Evolutionary conservation across 2,888 invertebrate genomes (phyloP), one percentile per base, ranked within the genome.

Genomic region (Rhamphomyia laevipes): DNA sequence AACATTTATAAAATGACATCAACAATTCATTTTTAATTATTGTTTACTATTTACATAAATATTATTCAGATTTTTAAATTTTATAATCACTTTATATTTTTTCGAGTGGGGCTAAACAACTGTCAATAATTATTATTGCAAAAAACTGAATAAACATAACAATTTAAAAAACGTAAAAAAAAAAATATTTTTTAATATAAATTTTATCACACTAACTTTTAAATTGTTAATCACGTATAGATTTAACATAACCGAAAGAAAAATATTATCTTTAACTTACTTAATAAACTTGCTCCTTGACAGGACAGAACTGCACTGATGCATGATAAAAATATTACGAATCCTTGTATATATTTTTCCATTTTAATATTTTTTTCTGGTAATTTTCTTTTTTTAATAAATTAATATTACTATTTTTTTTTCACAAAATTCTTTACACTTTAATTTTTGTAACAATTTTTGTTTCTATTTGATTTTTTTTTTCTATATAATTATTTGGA

Each of bases 281-380:
- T 61, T 55, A 67, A 56, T 55, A 68, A 57, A 55, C 58, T 59
- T 35, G 43, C 48, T 52, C 68, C 67, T 46, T 62, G 63, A 55
- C 68, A 68, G 50, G 65, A 67, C 33, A 61, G 51, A 45, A 62
- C 62, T 55, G 58, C 58, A 52, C 62, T 59, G 2, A 40, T 18
- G 46, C 60, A 61, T 55, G 57, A 60, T 47, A 60, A 55, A 53
- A 66, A 57, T 56, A 63, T 46, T 21, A 65, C 46, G 50, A 58
- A 55, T 57, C 56, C 45, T 55, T 59, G 56, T 48, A 61, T 21
- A 46, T 45, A 55, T 48, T 50, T 53, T 45, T 61, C 40, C 40
- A 40, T 40, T 40, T 40, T 40, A n/a, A n/a, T 13, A n/a, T 35
- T n/a, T 12, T 17, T 10, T 18, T 40, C 5, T 38, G 10, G 5